A percentile compares a stretch with the other conserved stretches of the same genome.
These are phyloP conservation scores for Syngnathus rostellatus DNA, from an alignment of 2,797 vertebrate species.

Conservation along the genomic window DNA sequence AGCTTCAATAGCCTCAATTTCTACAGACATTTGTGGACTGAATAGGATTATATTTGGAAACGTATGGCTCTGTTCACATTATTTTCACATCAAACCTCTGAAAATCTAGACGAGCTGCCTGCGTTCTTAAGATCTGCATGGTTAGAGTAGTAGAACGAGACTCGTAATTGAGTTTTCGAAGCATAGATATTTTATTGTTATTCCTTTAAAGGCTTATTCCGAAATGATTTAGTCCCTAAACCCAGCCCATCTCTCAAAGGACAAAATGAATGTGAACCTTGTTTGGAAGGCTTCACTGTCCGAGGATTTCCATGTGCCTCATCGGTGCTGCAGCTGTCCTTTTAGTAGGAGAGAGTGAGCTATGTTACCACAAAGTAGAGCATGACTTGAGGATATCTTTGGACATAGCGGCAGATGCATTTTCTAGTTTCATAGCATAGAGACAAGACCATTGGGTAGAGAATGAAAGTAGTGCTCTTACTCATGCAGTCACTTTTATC, in stretches of 20 bases:
- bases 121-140: too few relatives aligned
- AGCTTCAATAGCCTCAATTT: background rate
- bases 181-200: background rate
- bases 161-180: background rate
- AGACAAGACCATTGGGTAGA: conserved; percentile 14
- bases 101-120: background rate
- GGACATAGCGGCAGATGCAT: conserved; percentile 24
- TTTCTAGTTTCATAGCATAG: conserved; percentile 34
- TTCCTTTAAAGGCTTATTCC: background rate
- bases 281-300: conserved; percentile 13
- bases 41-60: background rate
- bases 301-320: conserved; percentile 8
- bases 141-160: background rate
- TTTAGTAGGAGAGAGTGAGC: conserved; percentile 12
- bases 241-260: conserved; percentile 7
- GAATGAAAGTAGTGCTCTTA: conserved; percentile 8
- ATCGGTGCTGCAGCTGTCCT: conserved; percentile 28
- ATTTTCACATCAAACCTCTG: background rate
- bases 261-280: conserved; percentile 22
- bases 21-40: background rate
- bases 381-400: conserved; percentile 37
- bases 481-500: conserved; percentile 8
- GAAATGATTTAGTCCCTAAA: background rate
- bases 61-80: background rate
- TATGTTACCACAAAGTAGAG: conserved; percentile 20